Evolutionary conservation across 2,888 invertebrate genomes (phyloP), one percentile per base, ranked within the genome.

Genomic region (Crepidodera aurea): DNA sequence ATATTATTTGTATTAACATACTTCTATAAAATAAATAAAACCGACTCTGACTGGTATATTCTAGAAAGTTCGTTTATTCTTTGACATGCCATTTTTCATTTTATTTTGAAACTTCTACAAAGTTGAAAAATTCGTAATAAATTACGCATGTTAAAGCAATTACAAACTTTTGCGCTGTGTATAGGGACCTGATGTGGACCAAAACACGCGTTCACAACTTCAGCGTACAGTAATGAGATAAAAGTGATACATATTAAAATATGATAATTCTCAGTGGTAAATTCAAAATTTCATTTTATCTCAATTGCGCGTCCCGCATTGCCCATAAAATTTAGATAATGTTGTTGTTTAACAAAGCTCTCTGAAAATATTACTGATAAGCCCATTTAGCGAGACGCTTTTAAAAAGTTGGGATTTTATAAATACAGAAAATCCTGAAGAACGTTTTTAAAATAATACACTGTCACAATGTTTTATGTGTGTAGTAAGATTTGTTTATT

Each of bases 231-330:
- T 57, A 57, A 57, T 57, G 57, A 37, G 48, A 57, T 57, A 57
- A 50, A 57, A 46, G 57, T 57, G 57, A 57, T 57, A 50, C 57
- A 57, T 57, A 57, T 57, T 57, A 48, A 57, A 57, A 57, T 48
- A 57, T 57, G 57, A 37, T 57, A 57, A 57, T 57, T 57, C 15
- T 16, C 25, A 39, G 37, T 18, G 32, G 12, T 51, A 57, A 60
- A 57, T 57, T 53, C 18, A 25, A 42, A 53, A 46, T 16, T 42
- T 19, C 42, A 19, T 42, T 13, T 42, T 42, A 42, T 42, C 42
- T 44, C 44, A 25, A 44, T 44, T 44, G 44, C 44, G 22, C 22
- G 13, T 12, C 18, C 44, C 22, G 13, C 44, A 22, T 22, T 25
- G 44, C 8, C n/a, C 44, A 13, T 22, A 44, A 44, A 44, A 22